Percentiles rank a stretch among this genome's conserved stretches.
Evolutionary conservation across 2,797 vertebrate genomes (phyloP).

Genomic region (Sphaeramia orbicularis): DNA sequence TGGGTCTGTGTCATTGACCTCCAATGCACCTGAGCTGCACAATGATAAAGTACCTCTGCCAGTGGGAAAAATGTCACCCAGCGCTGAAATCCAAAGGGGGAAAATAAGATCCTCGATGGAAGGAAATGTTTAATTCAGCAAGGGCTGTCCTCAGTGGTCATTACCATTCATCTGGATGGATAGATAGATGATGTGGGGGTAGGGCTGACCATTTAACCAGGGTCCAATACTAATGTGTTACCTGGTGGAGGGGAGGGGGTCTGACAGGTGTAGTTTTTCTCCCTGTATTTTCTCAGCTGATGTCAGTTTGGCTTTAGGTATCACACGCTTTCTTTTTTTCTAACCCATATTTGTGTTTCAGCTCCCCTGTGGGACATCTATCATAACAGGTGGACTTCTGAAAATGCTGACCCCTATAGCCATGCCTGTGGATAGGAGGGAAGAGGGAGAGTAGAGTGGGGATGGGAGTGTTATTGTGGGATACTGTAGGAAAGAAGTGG

Average conservation of each 20-base stretch:
- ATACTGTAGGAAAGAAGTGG: slow-evolving; percentile 40
- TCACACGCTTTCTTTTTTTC: not conserved
- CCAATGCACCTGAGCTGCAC: slow-evolving; percentile 68
- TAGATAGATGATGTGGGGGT: slow-evolving; percentile 64
- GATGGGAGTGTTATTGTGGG: slow-evolving; percentile 6
- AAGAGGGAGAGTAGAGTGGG: not conserved
- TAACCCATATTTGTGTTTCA: slow-evolving; percentile 1
- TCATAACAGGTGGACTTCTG: slow-evolving; percentile 1
- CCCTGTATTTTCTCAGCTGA: slow-evolving; percentile 53
- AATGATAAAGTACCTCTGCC: slow-evolving; percentile 74
- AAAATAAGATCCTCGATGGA: slow-evolving; percentile 68
- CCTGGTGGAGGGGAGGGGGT: slow-evolving; percentile 33
- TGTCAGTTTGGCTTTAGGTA: slow-evolving; percentile 35
- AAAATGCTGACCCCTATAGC: slow-evolving; percentile 45
- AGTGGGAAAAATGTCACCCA: slow-evolving; percentile 41
- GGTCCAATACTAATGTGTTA: slow-evolving; percentile 78
- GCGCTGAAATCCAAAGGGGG: slow-evolving; percentile 41
- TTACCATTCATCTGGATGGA: slow-evolving; percentile 73
- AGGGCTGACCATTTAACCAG: slow-evolving; percentile 63
- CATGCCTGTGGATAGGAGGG: slow-evolving; percentile 6
- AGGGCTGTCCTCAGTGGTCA: slow-evolving; percentile 60
- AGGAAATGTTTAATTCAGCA: slow-evolving; percentile 82
- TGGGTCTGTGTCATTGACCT: slow-evolving; percentile 75
- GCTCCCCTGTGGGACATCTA: not conserved
- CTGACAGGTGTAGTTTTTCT: slow-evolving; percentile 61